Conservation (phyloP, 2,888 invertebrate genomes). For the Phyllotreta striolata region DNA sequence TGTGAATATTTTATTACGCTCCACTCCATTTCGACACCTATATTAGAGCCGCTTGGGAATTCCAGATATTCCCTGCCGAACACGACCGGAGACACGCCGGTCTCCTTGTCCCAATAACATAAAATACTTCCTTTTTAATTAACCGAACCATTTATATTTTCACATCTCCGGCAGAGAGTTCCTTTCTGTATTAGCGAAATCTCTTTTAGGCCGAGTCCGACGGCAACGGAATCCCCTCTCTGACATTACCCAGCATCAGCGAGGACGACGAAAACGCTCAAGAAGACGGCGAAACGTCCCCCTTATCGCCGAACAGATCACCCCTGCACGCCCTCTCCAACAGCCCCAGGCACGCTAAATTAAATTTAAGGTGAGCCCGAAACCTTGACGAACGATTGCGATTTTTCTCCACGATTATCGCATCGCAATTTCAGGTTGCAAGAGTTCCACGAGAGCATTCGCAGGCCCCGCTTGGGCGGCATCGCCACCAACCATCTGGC, state of each 20-base stretch:
- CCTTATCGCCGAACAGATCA: constrained; percentile 71
- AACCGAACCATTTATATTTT: not conserved
- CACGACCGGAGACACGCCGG: no score
- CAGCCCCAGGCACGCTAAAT: constrained; percentile 76
- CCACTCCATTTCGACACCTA: not conserved
- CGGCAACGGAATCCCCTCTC: constrained; percentile 78
- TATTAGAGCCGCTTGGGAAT: no score
- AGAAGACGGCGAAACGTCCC: constrained; percentile 74
- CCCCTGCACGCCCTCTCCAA: constrained; percentile 63
- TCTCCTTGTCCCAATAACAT: no score
- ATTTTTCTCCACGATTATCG: not conserved
- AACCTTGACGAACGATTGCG: no score
- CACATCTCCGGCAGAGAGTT: no score
- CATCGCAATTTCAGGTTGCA: constrained; percentile 50
- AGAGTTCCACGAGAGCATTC: constrained; percentile 55
- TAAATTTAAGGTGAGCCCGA: constrained; percentile 60
- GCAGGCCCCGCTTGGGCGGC: constrained; percentile 56
- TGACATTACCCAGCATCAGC: constrained; percentile 91
- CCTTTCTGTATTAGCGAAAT: not conserved
- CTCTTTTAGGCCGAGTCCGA: constrained; percentile 71
- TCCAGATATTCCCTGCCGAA: no score
- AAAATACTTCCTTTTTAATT: constrained; percentile 3
- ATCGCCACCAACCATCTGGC: constrained; percentile 60
- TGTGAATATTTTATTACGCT: constrained; percentile 6
- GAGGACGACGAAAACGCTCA: constrained; percentile 91